Percentiles rank a stretch among this genome's conserved stretches.
These are phyloP conservation scores for Galagoides demidoff DNA, from an alignment of 2,797 vertebrate species.

Conservation along the genomic window DNA sequence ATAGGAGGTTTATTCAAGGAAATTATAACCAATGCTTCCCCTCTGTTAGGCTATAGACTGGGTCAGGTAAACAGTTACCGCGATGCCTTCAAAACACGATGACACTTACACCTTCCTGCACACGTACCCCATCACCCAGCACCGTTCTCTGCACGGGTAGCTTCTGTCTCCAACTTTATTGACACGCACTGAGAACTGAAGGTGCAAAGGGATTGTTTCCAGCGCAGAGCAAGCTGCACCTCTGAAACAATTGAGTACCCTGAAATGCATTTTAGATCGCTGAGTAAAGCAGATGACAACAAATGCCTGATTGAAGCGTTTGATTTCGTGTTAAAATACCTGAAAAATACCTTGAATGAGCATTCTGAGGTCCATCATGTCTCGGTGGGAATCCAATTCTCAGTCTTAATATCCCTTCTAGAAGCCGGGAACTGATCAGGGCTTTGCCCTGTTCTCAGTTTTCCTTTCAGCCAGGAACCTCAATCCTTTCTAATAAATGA, in stretches of 20 bases:
- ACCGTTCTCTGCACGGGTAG: not conserved
- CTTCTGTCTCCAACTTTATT: not conserved
- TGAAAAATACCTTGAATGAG: not conserved
- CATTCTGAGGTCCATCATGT: not conserved
- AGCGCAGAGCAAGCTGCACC: not conserved
- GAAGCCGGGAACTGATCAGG: conserved; percentile 1
- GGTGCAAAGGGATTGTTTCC: not conserved
- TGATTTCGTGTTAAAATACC: conserved; percentile 1
- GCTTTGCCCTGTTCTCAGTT: conserved; percentile 1
- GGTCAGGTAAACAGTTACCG: not conserved
- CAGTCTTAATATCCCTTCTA: not conserved
- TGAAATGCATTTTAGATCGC: not conserved
- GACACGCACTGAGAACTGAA: not conserved
- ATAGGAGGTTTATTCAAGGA: not conserved
- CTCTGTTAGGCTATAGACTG: not conserved
- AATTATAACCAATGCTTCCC: not conserved
- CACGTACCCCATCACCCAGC: no score
- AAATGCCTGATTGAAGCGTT: not conserved
- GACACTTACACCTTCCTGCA: not conserved
- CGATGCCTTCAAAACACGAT: not conserved
- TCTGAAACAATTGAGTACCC: not conserved
- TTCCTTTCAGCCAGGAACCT: conserved; percentile 47
- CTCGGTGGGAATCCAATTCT: not conserved
- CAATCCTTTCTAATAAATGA: not conserved
- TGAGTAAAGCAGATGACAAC: not conserved